These are phyloP conservation scores for Proteles cristata DNA, from an alignment of 2,113 vertebrate genomes.

Conservation along the genomic window DNA sequence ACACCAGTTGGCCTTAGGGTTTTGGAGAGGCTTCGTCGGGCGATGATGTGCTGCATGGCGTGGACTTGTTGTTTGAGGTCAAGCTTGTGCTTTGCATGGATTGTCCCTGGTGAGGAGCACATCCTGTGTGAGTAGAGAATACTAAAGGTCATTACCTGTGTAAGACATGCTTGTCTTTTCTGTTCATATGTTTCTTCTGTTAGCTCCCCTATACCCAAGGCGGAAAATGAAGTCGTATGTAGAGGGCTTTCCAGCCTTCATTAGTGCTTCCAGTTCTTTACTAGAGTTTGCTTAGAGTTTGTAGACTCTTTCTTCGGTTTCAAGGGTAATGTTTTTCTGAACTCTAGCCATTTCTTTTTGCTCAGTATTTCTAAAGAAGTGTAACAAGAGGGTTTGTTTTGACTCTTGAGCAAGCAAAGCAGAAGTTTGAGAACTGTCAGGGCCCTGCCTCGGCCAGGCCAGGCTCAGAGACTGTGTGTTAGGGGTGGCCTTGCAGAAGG, in stretches of 20 bases:
- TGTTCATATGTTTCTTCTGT: slow-evolving; percentile 28
- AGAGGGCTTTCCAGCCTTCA: not conserved
- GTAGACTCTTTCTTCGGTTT: not conserved
- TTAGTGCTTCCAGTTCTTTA: not conserved
- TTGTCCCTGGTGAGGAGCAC: slow-evolving; percentile 64
- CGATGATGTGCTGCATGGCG: slow-evolving; percentile 78
- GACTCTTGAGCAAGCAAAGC: not conserved
- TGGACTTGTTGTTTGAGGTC: slow-evolving; percentile 70
- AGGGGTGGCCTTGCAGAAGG: not conserved
- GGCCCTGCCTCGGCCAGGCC: not conserved
- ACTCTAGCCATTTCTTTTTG: not conserved
- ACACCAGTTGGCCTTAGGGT: slow-evolving; percentile 54
- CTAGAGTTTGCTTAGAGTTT: not conserved
- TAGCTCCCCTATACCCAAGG: not conserved
- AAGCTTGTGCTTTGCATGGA: slow-evolving; percentile 79
- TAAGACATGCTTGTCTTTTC: slow-evolving; percentile 12
- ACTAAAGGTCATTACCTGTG: slow-evolving; percentile 19
- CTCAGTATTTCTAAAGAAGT: not conserved
- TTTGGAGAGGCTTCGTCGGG: slow-evolving; percentile 60
- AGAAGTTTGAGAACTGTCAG: not conserved
- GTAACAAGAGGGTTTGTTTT: not conserved
- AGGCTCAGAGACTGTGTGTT: not conserved
- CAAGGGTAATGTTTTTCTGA: slow-evolving; percentile 3
- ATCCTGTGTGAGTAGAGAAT: slow-evolving; percentile 58
- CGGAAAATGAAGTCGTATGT: not conserved